These are phyloP conservation scores for Brachionus calyciflorus DNA, from an alignment of 1,140 invertebrate genomes.

Conservation along the genomic window DNA sequence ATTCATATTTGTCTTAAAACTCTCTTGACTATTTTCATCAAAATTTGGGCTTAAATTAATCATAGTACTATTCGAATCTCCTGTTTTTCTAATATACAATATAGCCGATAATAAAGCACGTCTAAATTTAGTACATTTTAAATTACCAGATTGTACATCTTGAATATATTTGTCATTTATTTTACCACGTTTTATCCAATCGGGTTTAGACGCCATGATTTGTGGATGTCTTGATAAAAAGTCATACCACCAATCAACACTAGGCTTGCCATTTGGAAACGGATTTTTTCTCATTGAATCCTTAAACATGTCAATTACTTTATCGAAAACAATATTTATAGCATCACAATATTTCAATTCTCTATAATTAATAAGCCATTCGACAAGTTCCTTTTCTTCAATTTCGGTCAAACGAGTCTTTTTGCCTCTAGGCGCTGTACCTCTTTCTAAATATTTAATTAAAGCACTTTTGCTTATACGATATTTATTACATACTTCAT, in stretches of 20 bases:
- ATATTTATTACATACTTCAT: conserved; percentile 42
- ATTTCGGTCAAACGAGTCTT: conserved; percentile 27
- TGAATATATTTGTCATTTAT: conserved; percentile 44
- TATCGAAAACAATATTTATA: conserved; percentile 25
- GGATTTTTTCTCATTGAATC: conserved; percentile 20
- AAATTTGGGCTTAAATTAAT: too few species aligned
- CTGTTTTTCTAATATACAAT: conserved; percentile 8
- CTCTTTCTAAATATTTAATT: conserved; percentile 12
- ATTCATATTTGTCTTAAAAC: background rate
- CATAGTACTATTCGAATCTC: background rate
- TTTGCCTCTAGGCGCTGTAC: conserved; percentile 23
- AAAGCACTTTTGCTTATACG: conserved; percentile 15
- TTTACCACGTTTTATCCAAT: conserved; percentile 45
- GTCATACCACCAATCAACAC: conserved; percentile 45
- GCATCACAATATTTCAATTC: conserved; percentile 42
- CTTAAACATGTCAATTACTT: conserved; percentile 31
- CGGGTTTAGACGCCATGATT: conserved; percentile 43
- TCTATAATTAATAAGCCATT: conserved; percentile 28
- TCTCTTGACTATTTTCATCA: background rate
- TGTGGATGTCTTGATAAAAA: conserved; percentile 44
- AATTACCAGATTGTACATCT: conserved; percentile 35
- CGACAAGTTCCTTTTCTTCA: conserved; percentile 36
- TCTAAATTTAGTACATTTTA: conserved; percentile 44
- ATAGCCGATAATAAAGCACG: conserved; percentile 26
- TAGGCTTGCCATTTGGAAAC: conserved; percentile 28